A percentile compares a stretch with the other conserved stretches of the same genome.
phyloP scores from a whole-genome alignment of 2,113 vertebrate species.

The Scopus umbretta region DNA sequence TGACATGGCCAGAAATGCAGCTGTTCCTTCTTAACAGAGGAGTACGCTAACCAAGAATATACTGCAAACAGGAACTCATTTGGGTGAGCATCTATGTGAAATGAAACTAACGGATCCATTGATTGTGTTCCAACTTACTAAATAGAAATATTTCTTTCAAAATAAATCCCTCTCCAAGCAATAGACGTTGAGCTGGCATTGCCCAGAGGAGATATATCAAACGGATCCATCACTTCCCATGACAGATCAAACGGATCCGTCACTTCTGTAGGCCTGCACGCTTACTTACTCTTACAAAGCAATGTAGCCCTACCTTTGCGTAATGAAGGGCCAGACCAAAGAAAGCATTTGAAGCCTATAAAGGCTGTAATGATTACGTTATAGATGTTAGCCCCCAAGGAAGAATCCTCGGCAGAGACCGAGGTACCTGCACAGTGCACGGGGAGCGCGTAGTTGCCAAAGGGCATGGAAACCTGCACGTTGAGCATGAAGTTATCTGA shows the following conservation, averaged over 20 bases:
- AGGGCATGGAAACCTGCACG: background rate
- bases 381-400: background rate
- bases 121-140: background rate
- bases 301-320: rapidly evolving
- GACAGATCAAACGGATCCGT: rapidly evolving
- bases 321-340: background rate
- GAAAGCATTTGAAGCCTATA: background rate
- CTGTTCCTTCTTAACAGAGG: background rate
- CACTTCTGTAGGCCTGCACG: background rate
- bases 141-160: background rate
- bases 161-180: background rate
- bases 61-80: background rate
- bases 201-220: background rate
- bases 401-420: background rate
- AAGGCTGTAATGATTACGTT: background rate
- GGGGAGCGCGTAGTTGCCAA: rapidly evolving
- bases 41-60: background rate
- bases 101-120: background rate
- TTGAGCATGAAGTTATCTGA: background rate
- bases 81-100: background rate
- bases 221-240: background rate
- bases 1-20: background rate
- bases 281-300: background rate
- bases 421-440: background rate
- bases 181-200: background rate